These are phyloP conservation scores for Zophobas morio DNA, from an alignment of 1,140 invertebrate species.

Conservation along the genomic window DNA sequence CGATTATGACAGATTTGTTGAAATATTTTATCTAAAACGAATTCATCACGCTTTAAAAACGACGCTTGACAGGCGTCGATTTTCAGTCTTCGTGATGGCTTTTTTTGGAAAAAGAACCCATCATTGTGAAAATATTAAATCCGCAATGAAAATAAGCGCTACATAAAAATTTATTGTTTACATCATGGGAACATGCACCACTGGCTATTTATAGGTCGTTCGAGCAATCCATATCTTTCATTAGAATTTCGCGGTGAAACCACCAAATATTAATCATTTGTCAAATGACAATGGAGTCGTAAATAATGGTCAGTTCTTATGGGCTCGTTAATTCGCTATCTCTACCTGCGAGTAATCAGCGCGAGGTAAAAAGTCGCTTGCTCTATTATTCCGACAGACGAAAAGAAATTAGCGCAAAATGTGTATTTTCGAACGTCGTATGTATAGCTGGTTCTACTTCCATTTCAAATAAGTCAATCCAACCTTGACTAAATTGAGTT, in stretches of 20 bases:
- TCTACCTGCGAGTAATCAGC: conserved; percentile 11
- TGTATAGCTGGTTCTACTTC: conserved; percentile 16
- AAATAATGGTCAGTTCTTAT: conserved; percentile 34
- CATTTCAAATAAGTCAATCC: conserved; percentile 33
- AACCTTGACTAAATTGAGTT: conserved; percentile 39
- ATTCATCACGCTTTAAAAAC: background rate
- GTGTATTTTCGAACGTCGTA: background rate
- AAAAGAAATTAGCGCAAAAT: background rate
- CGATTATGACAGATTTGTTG: conserved; percentile 27
- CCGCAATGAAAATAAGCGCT: background rate
- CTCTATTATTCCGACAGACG: background rate
- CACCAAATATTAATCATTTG: conserved; percentile 40
- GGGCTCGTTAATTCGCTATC: conserved; percentile 18
- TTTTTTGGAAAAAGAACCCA: background rate
- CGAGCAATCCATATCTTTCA: conserved; percentile 7
- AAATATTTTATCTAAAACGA: conserved; percentile 26
- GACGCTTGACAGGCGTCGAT: background rate
- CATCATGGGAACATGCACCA: conserved; percentile 5
- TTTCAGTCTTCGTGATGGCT: background rate
- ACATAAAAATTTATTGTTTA: conserved; percentile 24
- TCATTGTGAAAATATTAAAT: too few species aligned
- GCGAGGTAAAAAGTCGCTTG: background rate
- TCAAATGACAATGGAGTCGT: conserved; percentile 24
- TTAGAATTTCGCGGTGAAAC: conserved; percentile 21
- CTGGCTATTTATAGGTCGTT: conserved; percentile 23